A percentile compares a stretch with the other conserved stretches of the same genome.
Evolutionary conservation across 2,888 invertebrate species (phyloP).

Genomic region (Acanthosepion esculentum): DNA sequence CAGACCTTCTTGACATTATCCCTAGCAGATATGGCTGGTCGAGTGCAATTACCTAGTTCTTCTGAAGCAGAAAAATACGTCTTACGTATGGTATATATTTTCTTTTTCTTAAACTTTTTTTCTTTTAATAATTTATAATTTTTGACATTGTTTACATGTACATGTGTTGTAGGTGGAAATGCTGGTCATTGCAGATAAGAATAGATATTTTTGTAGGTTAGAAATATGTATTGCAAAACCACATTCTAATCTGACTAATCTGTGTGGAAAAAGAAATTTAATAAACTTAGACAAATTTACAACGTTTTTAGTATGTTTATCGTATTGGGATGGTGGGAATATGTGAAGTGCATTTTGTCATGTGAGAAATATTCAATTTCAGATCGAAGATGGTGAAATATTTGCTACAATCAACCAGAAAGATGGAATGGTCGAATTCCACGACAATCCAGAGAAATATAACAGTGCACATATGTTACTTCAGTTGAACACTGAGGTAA

Average conservation of each 20-base stretch:
- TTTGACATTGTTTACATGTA: not conserved
- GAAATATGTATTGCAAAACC: no score
- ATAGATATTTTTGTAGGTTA: no score
- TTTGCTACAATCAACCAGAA: conserved; percentile 97
- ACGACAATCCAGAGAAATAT: conserved; percentile 95
- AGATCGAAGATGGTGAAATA: conserved; percentile 98
- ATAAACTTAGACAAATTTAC: no score
- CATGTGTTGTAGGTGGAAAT: no score
- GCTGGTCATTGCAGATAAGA: no score
- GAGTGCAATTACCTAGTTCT: conserved; percentile 89
- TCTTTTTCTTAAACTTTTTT: not conserved
- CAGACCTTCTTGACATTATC: conserved; percentile 91
- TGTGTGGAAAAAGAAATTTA: no score
- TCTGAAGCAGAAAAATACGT: conserved; percentile 94
- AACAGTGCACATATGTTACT: conserved; percentile 91
- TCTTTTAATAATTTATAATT: not conserved
- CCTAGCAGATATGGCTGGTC: conserved; percentile 89
- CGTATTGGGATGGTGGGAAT: no score
- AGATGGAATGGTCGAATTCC: conserved; percentile 97
- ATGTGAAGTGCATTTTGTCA: not conserved
- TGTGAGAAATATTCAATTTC: conserved; percentile 37
- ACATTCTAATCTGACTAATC: no score
- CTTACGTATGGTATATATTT: conserved; percentile 87
- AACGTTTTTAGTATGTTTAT: no score
- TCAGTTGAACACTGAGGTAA: conserved; percentile 84